phyloP scores from a whole-genome alignment of 1,140 invertebrate species.

The Scaptomyza hsui region DNA sequence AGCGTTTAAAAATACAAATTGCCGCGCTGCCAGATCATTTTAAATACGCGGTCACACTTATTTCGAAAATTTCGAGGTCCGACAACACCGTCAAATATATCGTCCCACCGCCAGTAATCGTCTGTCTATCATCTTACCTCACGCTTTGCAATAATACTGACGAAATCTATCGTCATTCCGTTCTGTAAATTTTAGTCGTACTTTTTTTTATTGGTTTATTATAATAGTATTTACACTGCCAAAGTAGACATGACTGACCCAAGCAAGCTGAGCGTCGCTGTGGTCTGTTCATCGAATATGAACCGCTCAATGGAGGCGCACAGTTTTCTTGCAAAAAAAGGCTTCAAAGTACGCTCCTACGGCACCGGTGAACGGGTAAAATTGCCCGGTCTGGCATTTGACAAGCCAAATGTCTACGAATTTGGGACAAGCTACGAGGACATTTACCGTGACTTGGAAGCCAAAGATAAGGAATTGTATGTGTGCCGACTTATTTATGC shows the following conservation, averaged over 20 bases:
- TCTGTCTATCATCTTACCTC: slow-evolving; percentile 3
- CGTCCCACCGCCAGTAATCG: slow-evolving; percentile 1
- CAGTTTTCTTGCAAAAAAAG: slow-evolving; percentile 97
- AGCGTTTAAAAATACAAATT: background rate
- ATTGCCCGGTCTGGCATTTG: slow-evolving; percentile 96
- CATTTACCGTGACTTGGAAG: slow-evolving; percentile 97
- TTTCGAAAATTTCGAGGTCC: no score
- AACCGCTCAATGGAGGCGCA: slow-evolving; percentile 99
- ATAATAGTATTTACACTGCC: slow-evolving; percentile 55
- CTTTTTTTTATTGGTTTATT: slow-evolving; percentile 26
- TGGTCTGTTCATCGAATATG: slow-evolving; percentile 99
- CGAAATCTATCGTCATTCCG: slow-evolving; percentile 26
- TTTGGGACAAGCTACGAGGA: slow-evolving; percentile 98
- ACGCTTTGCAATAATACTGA: slow-evolving; percentile 19
- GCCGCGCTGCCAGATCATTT: slow-evolving; percentile 5
- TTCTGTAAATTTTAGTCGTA: slow-evolving; percentile 16
- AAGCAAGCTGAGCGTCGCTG: slow-evolving; percentile 91
- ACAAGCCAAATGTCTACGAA: slow-evolving; percentile 99
- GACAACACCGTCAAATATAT: slow-evolving; percentile 1
- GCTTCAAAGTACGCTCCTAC: slow-evolving; percentile 96
- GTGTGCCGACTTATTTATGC: slow-evolving; percentile 18
- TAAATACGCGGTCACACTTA: background rate
- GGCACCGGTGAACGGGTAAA: slow-evolving; percentile 99
- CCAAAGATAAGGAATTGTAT: slow-evolving; percentile 95
- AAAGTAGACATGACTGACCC: slow-evolving; percentile 72